Conservation (phyloP, 2,888 invertebrate species). For the Scaptodrosophila latifasciaeformis region DNA sequence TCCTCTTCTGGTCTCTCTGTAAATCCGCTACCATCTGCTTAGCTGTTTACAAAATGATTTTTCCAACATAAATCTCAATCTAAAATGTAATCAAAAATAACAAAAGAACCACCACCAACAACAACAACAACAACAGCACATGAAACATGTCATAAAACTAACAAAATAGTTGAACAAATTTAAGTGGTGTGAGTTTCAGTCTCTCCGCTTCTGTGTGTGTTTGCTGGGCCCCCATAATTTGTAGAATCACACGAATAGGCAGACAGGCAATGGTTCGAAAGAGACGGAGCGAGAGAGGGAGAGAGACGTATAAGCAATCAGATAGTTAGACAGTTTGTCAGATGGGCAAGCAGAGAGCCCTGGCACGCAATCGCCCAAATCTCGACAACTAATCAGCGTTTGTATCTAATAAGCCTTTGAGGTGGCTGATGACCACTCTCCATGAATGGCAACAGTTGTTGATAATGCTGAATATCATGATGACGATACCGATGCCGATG, state of each 20-base stretch:
- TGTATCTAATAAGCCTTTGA: constrained; percentile 38
- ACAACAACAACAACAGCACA: too few species aligned
- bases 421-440: constrained; percentile 12
- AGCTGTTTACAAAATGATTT: background rate
- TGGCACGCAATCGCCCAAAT: constrained; percentile 51
- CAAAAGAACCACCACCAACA: too few species aligned
- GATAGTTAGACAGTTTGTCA: too few species aligned
- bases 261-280: constrained; percentile 9
- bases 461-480: too few species aligned
- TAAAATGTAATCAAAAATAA: constrained; percentile 35
- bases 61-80: constrained; percentile 52
- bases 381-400: constrained; percentile 46
- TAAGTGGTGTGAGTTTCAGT: constrained; percentile 18
- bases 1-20: too few species aligned
- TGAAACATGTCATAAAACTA: constrained; percentile 31
- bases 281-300: constrained; percentile 12
- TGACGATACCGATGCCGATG: background rate
- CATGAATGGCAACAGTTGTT: too few species aligned
- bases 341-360: too few species aligned
- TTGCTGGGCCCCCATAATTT: constrained; percentile 39
- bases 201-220: constrained; percentile 12
- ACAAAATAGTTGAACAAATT: constrained; percentile 29
- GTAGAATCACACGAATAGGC: constrained; percentile 10
- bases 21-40: too few species aligned
- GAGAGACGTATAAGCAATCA: background rate